These are phyloP conservation scores for Temnothorax rugatulus DNA, from an alignment of 2,888 invertebrate genomes.

Conservation along the genomic window DNA sequence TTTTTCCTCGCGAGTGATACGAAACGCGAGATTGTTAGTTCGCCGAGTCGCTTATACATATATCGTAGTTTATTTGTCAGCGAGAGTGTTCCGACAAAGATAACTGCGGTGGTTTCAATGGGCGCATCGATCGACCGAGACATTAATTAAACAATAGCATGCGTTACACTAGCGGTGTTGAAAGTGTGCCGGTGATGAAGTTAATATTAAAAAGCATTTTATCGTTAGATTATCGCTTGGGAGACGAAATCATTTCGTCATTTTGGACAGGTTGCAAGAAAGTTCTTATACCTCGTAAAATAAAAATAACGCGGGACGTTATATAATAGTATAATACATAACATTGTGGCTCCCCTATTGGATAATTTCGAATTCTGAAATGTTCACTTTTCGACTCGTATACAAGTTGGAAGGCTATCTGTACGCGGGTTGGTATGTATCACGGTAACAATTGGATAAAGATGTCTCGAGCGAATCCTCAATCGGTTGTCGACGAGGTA, in stretches of 20 bases:
- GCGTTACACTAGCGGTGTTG: background rate
- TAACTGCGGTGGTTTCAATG: constrained; percentile 21
- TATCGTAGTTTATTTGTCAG: constrained; percentile 45
- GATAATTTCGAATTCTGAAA: background rate
- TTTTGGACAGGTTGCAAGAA: background rate
- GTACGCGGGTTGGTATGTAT: background rate
- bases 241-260: background rate
- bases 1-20: constrained; percentile 24
- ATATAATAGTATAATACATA: background rate
- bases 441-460: constrained; percentile 18
- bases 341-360: background rate
- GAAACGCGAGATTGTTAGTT: constrained; percentile 32
- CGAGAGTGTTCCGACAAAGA: background rate
- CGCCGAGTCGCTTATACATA: constrained; percentile 14
- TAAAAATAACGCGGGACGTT: background rate
- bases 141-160: constrained; percentile 44
- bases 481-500: background rate
- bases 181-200: background rate
- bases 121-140: constrained; percentile 24
- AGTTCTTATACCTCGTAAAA: background rate
- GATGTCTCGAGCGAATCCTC: constrained; percentile 18
- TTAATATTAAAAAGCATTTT: constrained; percentile 7
- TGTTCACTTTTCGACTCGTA: background rate
- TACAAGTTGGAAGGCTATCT: background rate
- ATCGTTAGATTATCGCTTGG: background rate